These are phyloP conservation scores for Sicus ferrugineus DNA, from an alignment of 2,888 invertebrate genomes.

Conservation along the genomic window DNA sequence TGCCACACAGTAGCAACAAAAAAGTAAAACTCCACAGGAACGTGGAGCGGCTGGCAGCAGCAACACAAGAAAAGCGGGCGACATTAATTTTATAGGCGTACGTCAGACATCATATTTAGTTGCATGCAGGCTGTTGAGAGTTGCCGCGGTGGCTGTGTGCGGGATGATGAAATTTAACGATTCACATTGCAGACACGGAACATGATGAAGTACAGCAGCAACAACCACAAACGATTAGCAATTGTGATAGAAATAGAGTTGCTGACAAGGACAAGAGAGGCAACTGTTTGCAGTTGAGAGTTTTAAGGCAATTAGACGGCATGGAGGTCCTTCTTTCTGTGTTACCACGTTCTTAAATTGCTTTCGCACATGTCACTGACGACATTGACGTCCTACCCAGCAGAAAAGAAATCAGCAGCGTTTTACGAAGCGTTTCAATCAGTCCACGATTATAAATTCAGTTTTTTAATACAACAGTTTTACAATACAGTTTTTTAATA, in stretches of 20 bases:
- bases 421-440: no score
- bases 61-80: constrained; percentile 43
- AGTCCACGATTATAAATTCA: no score
- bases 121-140: no score
- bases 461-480: no score
- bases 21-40: no score
- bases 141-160: background rate
- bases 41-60: background rate
- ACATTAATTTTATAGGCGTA: constrained; percentile 53
- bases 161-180: background rate
- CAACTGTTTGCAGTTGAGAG: constrained; percentile 58
- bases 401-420: background rate
- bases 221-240: background rate
- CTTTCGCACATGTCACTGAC: constrained; percentile 39
- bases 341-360: constrained; percentile 8
- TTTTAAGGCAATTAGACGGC: constrained; percentile 8
- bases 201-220: constrained; percentile 8
- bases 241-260: constrained; percentile 26
- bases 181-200: background rate
- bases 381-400: constrained; percentile 30
- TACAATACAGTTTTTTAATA: no score
- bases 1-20: no score
- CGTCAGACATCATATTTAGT: constrained; percentile 4
- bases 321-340: background rate
- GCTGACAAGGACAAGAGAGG: constrained; percentile 52